These are phyloP conservation scores for Parasteatoda tepidariorum DNA, from an alignment of 1,140 invertebrate species.

Conservation along the genomic window DNA sequence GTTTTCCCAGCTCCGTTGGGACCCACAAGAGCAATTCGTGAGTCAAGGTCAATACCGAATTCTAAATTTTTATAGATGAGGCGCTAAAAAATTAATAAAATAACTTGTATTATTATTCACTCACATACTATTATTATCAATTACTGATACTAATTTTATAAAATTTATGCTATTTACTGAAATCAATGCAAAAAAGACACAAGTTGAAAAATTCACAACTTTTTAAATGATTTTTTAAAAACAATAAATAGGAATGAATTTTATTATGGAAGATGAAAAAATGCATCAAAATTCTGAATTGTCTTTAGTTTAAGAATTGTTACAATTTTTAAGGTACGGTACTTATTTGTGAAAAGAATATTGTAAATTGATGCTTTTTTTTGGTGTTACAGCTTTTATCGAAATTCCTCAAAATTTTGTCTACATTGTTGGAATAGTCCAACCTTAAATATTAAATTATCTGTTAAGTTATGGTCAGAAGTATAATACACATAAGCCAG, in stretches of 20 bases:
- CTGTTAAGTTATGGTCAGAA: too few species aligned
- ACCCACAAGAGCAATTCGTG: conserved; percentile 95
- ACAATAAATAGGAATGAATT: neutral
- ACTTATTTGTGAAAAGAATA: too few species aligned
- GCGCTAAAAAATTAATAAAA: conserved; percentile 75
- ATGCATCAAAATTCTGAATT: neutral
- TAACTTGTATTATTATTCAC: neutral
- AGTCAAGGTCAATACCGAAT: conserved; percentile 99
- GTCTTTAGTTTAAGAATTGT: too few species aligned
- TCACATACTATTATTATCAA: neutral
- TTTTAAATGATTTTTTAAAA: neutral
- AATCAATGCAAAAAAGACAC: neutral
- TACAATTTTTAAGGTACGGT: too few species aligned
- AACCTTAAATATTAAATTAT: too few species aligned
- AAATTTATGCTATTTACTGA: too few species aligned
- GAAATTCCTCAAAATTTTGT: too few species aligned
- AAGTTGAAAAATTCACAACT: neutral
- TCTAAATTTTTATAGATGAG: conserved; percentile 98
- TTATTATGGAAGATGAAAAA: neutral
- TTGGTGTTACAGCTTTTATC: too few species aligned
- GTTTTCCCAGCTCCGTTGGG: conserved; percentile 99
- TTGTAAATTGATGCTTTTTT: too few species aligned
- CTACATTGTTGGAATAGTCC: too few species aligned
- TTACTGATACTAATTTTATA: too few species aligned
- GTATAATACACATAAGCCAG: too few species aligned